phyloP scores from a whole-genome alignment of 30 jellyfish, hydroid and myxozoan genomes.

The Aurelia sp. region DNA sequence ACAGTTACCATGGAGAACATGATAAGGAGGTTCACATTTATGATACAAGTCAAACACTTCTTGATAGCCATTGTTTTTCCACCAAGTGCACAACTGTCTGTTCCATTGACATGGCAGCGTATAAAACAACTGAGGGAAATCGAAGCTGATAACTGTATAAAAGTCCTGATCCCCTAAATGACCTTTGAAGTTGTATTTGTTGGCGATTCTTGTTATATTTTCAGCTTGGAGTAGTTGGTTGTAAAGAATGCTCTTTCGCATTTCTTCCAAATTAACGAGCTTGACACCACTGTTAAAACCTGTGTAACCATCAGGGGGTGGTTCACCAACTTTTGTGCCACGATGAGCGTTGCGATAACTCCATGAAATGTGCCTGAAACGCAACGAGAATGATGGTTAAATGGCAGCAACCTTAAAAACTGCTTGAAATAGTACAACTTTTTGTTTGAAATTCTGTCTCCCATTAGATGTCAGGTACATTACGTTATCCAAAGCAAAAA shows the following conservation, averaged over 20 bases:
- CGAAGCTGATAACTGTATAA: slow-evolving; percentile 78
- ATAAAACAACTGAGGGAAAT: slow-evolving; percentile 74
- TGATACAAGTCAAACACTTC: slow-evolving; percentile 78
- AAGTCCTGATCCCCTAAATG: slow-evolving; percentile 97
- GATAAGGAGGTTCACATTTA: slow-evolving; percentile 76
- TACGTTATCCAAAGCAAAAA: too few species aligned
- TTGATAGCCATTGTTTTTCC: slow-evolving; percentile 82
- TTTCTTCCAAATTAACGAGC: slow-evolving; percentile 75
- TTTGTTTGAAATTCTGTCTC: too few species aligned
- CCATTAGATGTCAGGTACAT: too few species aligned
- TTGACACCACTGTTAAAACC: slow-evolving; percentile 95
- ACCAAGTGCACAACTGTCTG: slow-evolving; percentile 96
- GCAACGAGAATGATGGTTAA: neutral
- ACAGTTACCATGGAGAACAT: slow-evolving; percentile 91
- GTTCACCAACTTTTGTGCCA: slow-evolving; percentile 80
- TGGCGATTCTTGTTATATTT: slow-evolving; percentile 62
- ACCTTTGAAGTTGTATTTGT: slow-evolving; percentile 78
- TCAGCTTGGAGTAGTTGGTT: slow-evolving; percentile 57
- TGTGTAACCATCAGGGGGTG: slow-evolving; percentile 90
- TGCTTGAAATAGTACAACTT: neutral
- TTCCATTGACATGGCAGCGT: slow-evolving; percentile 96
- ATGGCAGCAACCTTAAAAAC: neutral
- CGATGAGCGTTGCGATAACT: slow-evolving; percentile 70
- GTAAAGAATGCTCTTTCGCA: slow-evolving; percentile 74
- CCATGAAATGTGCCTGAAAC: slow-evolving; percentile 69